Conservation (phyloP, 2,888 invertebrate genomes). For the Drosophila macrothrix region DNA sequence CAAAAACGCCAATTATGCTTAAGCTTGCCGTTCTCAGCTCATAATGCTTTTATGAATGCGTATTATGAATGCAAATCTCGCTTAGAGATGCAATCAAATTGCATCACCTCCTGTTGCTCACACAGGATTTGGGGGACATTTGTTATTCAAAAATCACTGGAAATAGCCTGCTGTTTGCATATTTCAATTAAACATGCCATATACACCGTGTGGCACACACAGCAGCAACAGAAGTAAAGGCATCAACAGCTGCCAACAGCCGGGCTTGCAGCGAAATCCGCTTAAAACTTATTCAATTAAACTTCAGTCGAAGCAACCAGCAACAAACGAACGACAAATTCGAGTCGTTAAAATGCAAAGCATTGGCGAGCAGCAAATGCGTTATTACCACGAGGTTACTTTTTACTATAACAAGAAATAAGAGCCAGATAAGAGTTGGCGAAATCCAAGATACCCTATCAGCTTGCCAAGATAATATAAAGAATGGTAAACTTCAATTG, state of each 20-base stretch:
- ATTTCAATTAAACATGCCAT: slow-evolving; percentile 71
- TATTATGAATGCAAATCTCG: slow-evolving; percentile 72
- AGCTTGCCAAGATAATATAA: neutral
- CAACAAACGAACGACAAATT: slow-evolving; percentile 65
- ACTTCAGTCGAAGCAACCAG: slow-evolving; percentile 55
- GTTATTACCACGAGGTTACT: slow-evolving; percentile 31
- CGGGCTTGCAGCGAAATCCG: slow-evolving; percentile 64
- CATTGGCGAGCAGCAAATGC: slow-evolving; percentile 61
- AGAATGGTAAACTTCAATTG: neutral
- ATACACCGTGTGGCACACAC: slow-evolving; percentile 51
- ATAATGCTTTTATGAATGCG: slow-evolving; percentile 58
- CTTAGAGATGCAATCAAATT: slow-evolving; percentile 60
- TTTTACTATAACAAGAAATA: slow-evolving; percentile 4
- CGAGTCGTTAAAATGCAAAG: slow-evolving; percentile 72
- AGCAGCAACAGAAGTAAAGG: neutral
- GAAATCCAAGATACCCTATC: slow-evolving; percentile 32
- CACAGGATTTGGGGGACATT: slow-evolving; percentile 27
- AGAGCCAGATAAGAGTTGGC: too few species aligned
- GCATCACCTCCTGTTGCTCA: slow-evolving; percentile 57
- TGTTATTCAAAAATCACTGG: slow-evolving; percentile 69
- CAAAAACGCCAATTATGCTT: slow-evolving; percentile 42
- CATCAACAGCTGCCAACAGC: slow-evolving; percentile 30
- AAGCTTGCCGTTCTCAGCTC: slow-evolving; percentile 34
- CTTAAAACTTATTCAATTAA: slow-evolving; percentile 81
- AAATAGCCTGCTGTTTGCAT: slow-evolving; percentile 41